Conservation (phyloP, 2,888 invertebrate species). For the Drosophila vallismaia region DNA sequence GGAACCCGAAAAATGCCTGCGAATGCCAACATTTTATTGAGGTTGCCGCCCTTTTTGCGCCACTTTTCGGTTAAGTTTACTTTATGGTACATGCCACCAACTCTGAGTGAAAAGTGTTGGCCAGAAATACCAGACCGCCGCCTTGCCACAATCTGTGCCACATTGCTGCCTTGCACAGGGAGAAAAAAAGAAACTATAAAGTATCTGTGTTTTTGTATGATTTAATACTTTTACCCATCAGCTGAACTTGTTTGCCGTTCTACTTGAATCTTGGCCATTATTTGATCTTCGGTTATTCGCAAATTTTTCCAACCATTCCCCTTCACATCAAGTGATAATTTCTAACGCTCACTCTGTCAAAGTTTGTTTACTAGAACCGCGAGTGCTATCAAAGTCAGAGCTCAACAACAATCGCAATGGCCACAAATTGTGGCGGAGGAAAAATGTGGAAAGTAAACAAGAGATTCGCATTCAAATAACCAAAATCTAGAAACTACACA, state of each 20-base stretch:
- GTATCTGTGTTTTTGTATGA: too few relatives aligned
- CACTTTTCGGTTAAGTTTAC: slow-evolving; percentile 32
- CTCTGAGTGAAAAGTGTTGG: slow-evolving; percentile 49
- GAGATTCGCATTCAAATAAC: slow-evolving; percentile 44
- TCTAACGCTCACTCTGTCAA: slow-evolving; percentile 57
- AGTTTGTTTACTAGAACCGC: slow-evolving; percentile 69
- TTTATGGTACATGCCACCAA: slow-evolving; percentile 41
- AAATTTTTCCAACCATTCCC: slow-evolving; percentile 30
- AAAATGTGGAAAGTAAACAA: slow-evolving; percentile 74
- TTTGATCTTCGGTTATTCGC: slow-evolving; percentile 16
- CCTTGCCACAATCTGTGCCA: slow-evolving; percentile 58
- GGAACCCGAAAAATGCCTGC: slow-evolving; percentile 72
- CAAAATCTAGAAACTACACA: slow-evolving; percentile 23
- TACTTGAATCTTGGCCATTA: slow-evolving; percentile 19
- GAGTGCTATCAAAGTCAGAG: slow-evolving; percentile 65
- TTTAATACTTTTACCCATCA: neutral
- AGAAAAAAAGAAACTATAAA: neutral
- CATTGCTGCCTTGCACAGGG: slow-evolving; percentile 34
- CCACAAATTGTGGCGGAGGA: slow-evolving; percentile 45
- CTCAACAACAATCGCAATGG: slow-evolving; percentile 43
- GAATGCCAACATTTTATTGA: slow-evolving; percentile 81
- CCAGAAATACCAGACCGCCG: slow-evolving; percentile 49
- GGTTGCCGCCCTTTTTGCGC: slow-evolving; percentile 64
- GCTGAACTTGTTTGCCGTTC: slow-evolving; percentile 16
- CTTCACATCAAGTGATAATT: slow-evolving; percentile 49